phyloP scores from a whole-genome alignment of 2,113 vertebrate species.

The Gasterosteus aculeatus region DNA sequence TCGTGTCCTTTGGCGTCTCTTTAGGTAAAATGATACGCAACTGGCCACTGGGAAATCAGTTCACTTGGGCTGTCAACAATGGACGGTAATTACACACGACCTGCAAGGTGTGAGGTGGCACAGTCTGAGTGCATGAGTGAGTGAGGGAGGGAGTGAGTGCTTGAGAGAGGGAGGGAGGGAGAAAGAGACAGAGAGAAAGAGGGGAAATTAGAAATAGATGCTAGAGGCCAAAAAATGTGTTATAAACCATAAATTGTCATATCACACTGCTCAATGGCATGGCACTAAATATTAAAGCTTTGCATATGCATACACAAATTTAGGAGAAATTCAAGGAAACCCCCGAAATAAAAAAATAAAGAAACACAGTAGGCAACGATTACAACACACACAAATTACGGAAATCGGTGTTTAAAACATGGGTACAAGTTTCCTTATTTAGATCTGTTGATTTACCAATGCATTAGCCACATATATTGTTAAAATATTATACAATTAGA shows the following conservation, averaged over 20 bases:
- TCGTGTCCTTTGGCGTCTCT: conserved; percentile 18
- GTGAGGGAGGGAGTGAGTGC: not conserved
- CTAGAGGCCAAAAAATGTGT: not conserved
- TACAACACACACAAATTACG: not conserved
- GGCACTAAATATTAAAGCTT: not conserved
- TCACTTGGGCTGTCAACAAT: conserved; percentile 41
- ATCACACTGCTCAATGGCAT: not conserved
- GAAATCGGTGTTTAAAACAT: not conserved
- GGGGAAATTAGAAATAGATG: not conserved
- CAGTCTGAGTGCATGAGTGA: not conserved
- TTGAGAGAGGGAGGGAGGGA: not conserved
- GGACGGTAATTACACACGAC: conserved; percentile 49
- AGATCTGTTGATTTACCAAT: not conserved
- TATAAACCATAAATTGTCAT: too few species aligned
- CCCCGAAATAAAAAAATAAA: not conserved
- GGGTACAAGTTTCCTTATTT: not conserved
- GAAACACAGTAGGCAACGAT: not conserved
- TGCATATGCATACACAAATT: not conserved
- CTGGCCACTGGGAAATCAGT: conserved; percentile 43
- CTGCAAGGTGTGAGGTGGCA: conserved; percentile 41
- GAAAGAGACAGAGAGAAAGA: not conserved
- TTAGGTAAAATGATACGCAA: conserved; percentile 33
- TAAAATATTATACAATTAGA: too few species aligned
- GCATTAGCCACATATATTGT: too few species aligned
- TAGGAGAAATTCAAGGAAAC: not conserved